Evolutionary conservation across 2,113 vertebrate species (phyloP).

Genomic region (Strix uralensis): DNA sequence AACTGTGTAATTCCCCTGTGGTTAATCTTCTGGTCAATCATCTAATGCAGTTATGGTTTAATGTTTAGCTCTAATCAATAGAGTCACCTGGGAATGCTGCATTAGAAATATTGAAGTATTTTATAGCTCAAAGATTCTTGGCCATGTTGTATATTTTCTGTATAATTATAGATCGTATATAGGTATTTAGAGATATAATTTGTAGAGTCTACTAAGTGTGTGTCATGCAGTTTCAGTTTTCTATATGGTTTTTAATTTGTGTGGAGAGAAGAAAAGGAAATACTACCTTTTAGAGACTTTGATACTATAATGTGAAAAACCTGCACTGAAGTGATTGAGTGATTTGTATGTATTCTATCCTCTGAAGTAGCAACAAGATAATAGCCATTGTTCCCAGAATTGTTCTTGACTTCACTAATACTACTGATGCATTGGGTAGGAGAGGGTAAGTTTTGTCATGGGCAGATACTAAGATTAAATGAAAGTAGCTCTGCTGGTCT

Average conservation of each 20-base stretch:
- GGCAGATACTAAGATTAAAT: neutral
- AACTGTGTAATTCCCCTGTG: neutral
- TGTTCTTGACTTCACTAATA: neutral
- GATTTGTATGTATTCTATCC: neutral
- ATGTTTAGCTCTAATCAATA: neutral
- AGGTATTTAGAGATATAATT: neutral
- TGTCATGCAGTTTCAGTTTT: neutral
- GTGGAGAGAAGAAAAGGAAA: neutral
- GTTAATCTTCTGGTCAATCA: neutral
- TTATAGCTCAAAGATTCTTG: neutral
- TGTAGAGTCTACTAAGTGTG: neutral
- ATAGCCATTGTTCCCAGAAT: neutral
- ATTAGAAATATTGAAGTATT: neutral
- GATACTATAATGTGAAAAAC: neutral
- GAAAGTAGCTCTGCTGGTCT: neutral
- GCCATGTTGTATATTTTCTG: neutral
- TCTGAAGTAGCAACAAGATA: neutral
- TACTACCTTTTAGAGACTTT: neutral
- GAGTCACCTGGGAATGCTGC: neutral
- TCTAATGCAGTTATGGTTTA: slow-evolving; percentile 3
- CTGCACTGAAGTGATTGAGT: neutral
- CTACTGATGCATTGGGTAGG: neutral
- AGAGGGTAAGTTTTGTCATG: neutral
- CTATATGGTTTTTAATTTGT: neutral
- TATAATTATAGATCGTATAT: neutral